phyloP scores from a whole-genome alignment of 1,140 invertebrate species.

The Acromyrmex heyeri region DNA sequence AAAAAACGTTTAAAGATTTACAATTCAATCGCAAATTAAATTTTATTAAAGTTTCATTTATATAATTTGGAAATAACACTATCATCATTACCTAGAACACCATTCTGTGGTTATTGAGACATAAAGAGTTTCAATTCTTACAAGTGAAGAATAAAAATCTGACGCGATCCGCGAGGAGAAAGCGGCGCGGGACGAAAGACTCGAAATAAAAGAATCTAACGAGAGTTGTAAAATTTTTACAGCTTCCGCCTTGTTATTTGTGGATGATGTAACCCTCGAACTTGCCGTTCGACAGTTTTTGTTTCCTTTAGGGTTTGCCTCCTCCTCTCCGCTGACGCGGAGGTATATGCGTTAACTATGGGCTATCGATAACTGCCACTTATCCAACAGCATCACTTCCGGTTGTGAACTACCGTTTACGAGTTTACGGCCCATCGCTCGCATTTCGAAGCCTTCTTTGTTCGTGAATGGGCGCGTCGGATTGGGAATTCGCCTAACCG shows the following conservation, averaged over 20 bases:
- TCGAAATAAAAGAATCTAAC: slow-evolving; percentile 69
- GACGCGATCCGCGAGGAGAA: neutral
- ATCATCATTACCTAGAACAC: neutral
- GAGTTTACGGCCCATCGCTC: slow-evolving; percentile 77
- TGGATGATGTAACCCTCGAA: slow-evolving; percentile 61
- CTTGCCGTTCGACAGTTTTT: slow-evolving; percentile 39
- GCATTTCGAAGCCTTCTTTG: slow-evolving; percentile 21
- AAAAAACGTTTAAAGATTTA: no score
- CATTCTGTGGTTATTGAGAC: neutral
- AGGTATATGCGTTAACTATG: slow-evolving; percentile 74
- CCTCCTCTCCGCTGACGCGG: neutral
- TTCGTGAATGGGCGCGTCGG: slow-evolving; percentile 19
- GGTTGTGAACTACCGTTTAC: slow-evolving; percentile 82
- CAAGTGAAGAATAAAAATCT: neutral
- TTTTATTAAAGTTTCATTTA: neutral
- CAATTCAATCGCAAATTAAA: neutral
- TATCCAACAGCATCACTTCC: slow-evolving; percentile 82
- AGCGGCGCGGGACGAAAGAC: neutral
- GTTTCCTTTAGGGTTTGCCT: slow-evolving; percentile 47
- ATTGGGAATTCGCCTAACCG: slow-evolving; percentile 21
- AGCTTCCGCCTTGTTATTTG: slow-evolving; percentile 76
- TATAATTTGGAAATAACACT: neutral
- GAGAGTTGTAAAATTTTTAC: slow-evolving; percentile 82
- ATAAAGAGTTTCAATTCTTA: neutral
- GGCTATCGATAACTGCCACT: slow-evolving; percentile 83